Conservation (phyloP, 2,888 invertebrate species). For the Lamproptera curius region DNA sequence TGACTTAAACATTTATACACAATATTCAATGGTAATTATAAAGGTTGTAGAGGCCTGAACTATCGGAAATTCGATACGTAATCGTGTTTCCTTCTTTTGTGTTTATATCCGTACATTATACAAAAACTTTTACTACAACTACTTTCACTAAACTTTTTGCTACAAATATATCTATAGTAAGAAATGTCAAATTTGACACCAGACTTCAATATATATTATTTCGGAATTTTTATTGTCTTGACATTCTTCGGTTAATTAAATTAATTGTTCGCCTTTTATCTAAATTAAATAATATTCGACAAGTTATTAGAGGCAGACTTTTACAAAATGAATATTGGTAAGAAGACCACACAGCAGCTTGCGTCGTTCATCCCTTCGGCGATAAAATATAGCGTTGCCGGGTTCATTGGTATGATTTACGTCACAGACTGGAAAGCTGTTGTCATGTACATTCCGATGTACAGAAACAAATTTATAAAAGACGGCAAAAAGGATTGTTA, state of each 20-base stretch:
- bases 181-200: too few species aligned
- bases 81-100: too few species aligned
- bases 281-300: too few species aligned
- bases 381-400: conserved; percentile 77
- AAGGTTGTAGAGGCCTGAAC: too few species aligned
- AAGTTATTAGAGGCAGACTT: neutral
- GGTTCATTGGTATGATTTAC: conserved; percentile 77
- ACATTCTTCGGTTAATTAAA: neutral
- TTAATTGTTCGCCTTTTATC: too few species aligned
- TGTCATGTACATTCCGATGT: conserved; percentile 83
- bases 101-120: too few species aligned
- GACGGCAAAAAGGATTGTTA: conserved; percentile 1
- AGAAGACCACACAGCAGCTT: conserved; percentile 78
- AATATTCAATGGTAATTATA: too few species aligned
- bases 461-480: conserved; percentile 81
- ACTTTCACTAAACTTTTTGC: too few species aligned
- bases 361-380: conserved; percentile 68
- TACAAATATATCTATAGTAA: too few species aligned
- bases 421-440: conserved; percentile 87
- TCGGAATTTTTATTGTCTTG: neutral
- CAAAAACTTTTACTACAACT: too few species aligned
- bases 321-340: conserved; percentile 59
- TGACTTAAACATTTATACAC: too few species aligned
- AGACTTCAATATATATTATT: neutral
- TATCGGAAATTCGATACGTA: too few species aligned